Evolutionary conservation across 2,113 vertebrate genomes (phyloP), one percentile per base, ranked within the genome.

Genomic region (Cygnus buccinator): DNA sequence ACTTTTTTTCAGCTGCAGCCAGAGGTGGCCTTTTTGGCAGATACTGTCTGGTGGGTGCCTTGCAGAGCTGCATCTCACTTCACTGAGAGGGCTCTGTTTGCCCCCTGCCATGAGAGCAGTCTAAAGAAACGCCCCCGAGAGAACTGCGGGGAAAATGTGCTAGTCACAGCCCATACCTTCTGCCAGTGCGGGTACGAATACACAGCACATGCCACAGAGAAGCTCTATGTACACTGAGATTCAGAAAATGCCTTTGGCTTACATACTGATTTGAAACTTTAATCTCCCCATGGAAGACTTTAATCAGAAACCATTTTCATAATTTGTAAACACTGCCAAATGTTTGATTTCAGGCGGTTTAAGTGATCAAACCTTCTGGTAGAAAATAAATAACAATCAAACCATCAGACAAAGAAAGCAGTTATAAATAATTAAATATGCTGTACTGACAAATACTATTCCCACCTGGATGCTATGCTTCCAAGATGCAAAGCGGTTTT

Each of bases 381-480:
- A 31, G n/a, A 68, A 95, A 92, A 76, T 70, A 88, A 93, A 72
- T 68, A 92, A 62, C 7, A 90, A 89, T 67, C 52, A 83, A 89
- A 65, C 6, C 58, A 93, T 91, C 78, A 92, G 74, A 77, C 63
- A 93, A 92, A 87, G 61, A 85, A 94, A 90, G 35, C 7, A 79
- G 25, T n/a, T 89, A 83, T 93, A 94, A 95, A 94, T 95, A 96
- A 95, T 85, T 95, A 90, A 96, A 90, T 55, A 62, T 20, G 41
- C 44, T 71, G 28, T 41, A 68, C 78, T 86, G 75, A 90, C 50
- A 90, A 55, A 83, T 59, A 41, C 18, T 77, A 87, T 92, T 94
- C 63, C 74, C 81, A 87, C 87, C 63, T 92, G 71, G 52, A 87
- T 73, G 62, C 37, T 87, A 25, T 72, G 74, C n/a, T 94, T 95